Base-by-base conservation (phyloP, 2,888 invertebrate species). In the Acrobasis repandana region DNA sequence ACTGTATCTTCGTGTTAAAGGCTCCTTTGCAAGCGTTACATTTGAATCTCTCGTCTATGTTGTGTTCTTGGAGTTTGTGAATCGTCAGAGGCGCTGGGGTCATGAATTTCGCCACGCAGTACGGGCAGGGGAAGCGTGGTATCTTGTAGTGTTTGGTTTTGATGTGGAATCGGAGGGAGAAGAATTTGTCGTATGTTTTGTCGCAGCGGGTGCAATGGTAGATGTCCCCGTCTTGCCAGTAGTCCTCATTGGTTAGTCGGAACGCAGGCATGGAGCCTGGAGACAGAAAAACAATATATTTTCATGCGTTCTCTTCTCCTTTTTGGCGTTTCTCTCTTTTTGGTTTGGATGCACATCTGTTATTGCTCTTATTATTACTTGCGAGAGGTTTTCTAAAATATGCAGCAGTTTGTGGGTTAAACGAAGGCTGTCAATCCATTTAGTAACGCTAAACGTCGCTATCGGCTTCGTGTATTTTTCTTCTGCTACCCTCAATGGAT, bases 1-100 rank as follows among this genome's bases (percentile, higher is more conserved):
- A 59, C 34, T 86, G 86, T 0, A 78, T 68, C 64, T 82, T 80
- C 0, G 83, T 80, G 65, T 87, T 88, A 63, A 87, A 90, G 0
- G 60, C 67, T 1, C 79, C 79, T 14, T 83, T 83, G 68, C 90
- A 90, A 0, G 90, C 91, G 61, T 85, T 83, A 56, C 90, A 91
- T 4, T 84, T 78, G 62, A 79, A 76, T 4, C 90, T 70, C 0
- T 88, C 86, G 50, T 90, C 90, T 0, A 90, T 68, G 2, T 79
- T 71, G 48, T 90, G 90, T 0, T 65, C 77, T 36, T 84, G 73
- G 0, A 86, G 64, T 47, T 89, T 89, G 68, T 90, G 90, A 0
- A 79, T 63, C 0, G 82, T 82, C 1, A 83, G 69, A 0, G 82
- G 82, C 0, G 86, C 80, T 0, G 73, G 68, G 0, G 86, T 86